These are phyloP conservation scores for Molothrus ater DNA, from an alignment of 2,797 vertebrate species.

Conservation along the genomic window DNA sequence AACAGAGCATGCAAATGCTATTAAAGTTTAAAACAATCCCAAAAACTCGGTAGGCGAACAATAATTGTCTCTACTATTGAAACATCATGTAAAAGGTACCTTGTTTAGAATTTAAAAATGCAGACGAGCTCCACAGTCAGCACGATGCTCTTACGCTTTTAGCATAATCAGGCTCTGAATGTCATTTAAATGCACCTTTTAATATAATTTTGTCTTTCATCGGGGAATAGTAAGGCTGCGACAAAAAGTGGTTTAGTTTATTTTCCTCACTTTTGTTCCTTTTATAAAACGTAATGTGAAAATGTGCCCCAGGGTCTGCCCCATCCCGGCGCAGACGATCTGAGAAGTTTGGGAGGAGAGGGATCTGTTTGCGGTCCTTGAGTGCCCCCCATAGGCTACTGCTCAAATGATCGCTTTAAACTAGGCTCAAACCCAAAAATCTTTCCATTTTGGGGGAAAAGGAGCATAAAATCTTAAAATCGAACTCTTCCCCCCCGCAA, in stretches of 20 bases:
- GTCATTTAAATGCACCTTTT: slow-evolving; percentile 67
- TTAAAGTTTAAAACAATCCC: slow-evolving; percentile 24
- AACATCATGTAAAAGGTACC: neutral
- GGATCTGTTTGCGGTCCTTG: slow-evolving; percentile 69
- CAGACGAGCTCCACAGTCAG: slow-evolving; percentile 16
- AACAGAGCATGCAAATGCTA: neutral
- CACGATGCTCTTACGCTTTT: slow-evolving; percentile 21
- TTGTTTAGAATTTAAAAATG: slow-evolving; percentile 44
- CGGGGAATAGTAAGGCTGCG: slow-evolving; percentile 1
- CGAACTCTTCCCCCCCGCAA: rapidly evolving
- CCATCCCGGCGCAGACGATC: neutral
- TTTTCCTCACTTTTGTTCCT: slow-evolving; percentile 71
- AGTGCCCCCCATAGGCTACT: slow-evolving; percentile 80
- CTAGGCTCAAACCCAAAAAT: neutral
- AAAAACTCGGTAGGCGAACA: slow-evolving; percentile 8
- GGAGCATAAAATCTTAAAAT: neutral
- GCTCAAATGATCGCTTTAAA: slow-evolving; percentile 26
- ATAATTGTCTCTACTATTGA: slow-evolving; percentile 15
- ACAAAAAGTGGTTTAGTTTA: slow-evolving; percentile 41
- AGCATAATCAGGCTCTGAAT: slow-evolving; percentile 58
- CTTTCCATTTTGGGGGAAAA: rapidly evolving
- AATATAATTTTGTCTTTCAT: slow-evolving; percentile 64
- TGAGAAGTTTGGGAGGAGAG: neutral
- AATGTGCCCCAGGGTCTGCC: slow-evolving; percentile 58
- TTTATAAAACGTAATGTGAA: slow-evolving; percentile 62